Evolutionary conservation across 2,113 vertebrate species (phyloP), one percentile per base, ranked within the genome.

Genomic region (Montifringilla adamsi): DNA sequence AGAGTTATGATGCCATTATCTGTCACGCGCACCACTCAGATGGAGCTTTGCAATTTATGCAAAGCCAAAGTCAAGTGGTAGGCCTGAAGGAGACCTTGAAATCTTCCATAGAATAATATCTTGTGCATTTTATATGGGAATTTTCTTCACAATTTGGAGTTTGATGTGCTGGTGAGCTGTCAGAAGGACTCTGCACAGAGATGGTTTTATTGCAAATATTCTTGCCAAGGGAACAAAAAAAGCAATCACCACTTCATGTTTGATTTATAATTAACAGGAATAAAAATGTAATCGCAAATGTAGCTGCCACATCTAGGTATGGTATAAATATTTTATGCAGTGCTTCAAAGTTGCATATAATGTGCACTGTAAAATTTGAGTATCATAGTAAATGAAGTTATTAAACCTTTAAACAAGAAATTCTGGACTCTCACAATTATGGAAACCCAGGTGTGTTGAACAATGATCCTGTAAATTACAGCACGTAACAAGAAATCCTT

Each of bases 261-360:
- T 95, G 77, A 93, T 96, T 93, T 92, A 89, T 90, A 91, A 95
- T 94, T 95, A 95, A 78, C 37, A 87, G 64, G 20, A 89, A 76
- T 93, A 95, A 95, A 97, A 93, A 49, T 85, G 52, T 73, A 91
- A 91, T 93, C 28, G 43, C 60, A 73, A 94, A 53, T 44, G 46
- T 74, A 83, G 70, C 69, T 87, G 55, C 33, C 44, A 76, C 37
- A 58, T 94, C 44, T 79, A 96, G 41, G 41, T 52, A 63, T 46
- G 55, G 18, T 22, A 83, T 94, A 91, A 93, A 92, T 95, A 76
- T 92, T 95, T 96, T 74, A 93, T 56, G 58, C 37, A 52, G 35
- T 60, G 46, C 67, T 84, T 92, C 68, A 50, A 93, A 96, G 67
- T 78, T 75, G 33, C 64, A 19, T 64, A 56, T 88, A 93, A 93